Evolutionary conservation across 2,888 invertebrate species (phyloP).

Genomic region (Mechanitis messenoides): DNA sequence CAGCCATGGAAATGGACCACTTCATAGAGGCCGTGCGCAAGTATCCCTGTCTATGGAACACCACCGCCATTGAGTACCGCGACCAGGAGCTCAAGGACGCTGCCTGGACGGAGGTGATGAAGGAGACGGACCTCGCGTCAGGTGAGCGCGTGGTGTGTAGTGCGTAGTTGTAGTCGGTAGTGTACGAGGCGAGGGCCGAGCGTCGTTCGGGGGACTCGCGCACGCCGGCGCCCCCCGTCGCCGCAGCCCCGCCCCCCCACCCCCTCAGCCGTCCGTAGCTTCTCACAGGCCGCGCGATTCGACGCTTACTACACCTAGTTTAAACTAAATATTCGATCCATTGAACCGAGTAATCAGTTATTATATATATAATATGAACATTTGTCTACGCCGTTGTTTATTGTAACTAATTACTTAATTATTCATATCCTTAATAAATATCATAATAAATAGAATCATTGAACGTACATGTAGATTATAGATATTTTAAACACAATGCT

Average conservation of each 20-base stretch:
- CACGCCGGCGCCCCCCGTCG: conserved; percentile 51
- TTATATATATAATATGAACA: not conserved
- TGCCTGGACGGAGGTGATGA: conserved; percentile 69
- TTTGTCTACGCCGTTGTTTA: not conserved
- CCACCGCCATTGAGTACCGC: conserved; percentile 67
- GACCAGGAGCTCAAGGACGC: conserved; percentile 73
- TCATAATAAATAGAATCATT: too few species aligned
- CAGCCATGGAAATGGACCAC: conserved; percentile 55
- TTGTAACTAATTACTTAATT: too few species aligned
- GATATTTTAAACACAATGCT: too few species aligned
- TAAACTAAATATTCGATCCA: not conserved
- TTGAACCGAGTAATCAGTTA: conserved; percentile 8
- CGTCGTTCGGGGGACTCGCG: conserved; percentile 51
- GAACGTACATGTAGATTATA: too few species aligned
- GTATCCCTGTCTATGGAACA: conserved; percentile 72
- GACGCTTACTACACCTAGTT: not conserved
- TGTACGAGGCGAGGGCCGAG: conserved; percentile 47
- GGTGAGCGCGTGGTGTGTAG: conserved; percentile 76
- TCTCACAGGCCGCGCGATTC: not conserved
- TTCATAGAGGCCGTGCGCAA: conserved; percentile 66
- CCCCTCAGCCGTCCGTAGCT: not conserved
- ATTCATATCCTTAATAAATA: too few species aligned
- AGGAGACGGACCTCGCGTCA: conserved; percentile 64
- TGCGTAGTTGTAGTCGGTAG: conserved; percentile 74
- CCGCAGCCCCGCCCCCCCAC: conserved; percentile 4